phyloP scores from a whole-genome alignment of 2,888 invertebrate species.

The Allygus modestus region DNA sequence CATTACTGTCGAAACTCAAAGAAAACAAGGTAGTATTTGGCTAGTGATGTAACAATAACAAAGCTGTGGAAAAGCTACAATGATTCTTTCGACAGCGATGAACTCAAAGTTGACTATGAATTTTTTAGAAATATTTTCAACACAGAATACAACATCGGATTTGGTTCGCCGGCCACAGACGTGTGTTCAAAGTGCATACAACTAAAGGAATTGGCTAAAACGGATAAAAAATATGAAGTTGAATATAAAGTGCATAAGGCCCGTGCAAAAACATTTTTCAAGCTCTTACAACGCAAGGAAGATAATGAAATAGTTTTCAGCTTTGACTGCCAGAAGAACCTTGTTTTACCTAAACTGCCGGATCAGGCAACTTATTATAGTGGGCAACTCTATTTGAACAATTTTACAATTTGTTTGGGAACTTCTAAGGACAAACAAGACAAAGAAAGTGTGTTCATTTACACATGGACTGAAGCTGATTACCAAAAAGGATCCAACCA shows the following conservation, averaged over 20 bases:
- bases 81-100: too few species aligned
- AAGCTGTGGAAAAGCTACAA: slow-evolving; percentile 20
- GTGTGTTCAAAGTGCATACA: slow-evolving; percentile 49
- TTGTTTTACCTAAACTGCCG: slow-evolving; percentile 71
- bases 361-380: slow-evolving; percentile 72
- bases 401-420: slow-evolving; percentile 72
- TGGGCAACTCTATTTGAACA: slow-evolving; percentile 72
- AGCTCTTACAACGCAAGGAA: slow-evolving; percentile 47
- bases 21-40: slow-evolving; percentile 35
- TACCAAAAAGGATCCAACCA: slow-evolving; percentile 71
- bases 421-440: slow-evolving; percentile 69
- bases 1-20: slow-evolving; percentile 38
- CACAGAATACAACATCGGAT: slow-evolving; percentile 44
- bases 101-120: slow-evolving; percentile 51
- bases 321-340: too few species aligned
- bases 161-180: slow-evolving; percentile 53
- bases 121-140: slow-evolving; percentile 17
- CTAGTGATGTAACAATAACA: slow-evolving; percentile 39
- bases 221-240: slow-evolving; percentile 35
- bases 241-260: slow-evolving; percentile 49
- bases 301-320: too few species aligned
- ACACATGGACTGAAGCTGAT: slow-evolving; percentile 71
- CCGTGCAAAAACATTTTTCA: slow-evolving; percentile 44
- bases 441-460: slow-evolving; percentile 69
- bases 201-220: slow-evolving; percentile 49